These are phyloP conservation scores for Lepus timidus DNA, from an alignment of 2,113 vertebrate species.

Conservation along the genomic window DNA sequence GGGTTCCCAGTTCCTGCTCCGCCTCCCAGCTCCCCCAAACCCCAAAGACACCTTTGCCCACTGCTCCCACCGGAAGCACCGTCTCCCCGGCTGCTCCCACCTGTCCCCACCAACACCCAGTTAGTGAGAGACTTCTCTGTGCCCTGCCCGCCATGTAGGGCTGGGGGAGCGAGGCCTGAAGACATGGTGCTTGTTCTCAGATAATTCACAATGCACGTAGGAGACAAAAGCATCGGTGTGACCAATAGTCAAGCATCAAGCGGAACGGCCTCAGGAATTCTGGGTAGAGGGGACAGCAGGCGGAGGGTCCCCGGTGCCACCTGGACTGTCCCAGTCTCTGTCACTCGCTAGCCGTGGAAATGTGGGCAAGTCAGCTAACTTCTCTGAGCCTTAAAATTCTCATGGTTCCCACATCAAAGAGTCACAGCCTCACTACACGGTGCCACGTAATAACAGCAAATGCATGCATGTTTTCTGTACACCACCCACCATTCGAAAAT, in stretches of 20 bases:
- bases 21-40: not conserved
- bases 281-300: not conserved
- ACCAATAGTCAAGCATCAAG: not conserved
- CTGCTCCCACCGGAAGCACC: accelerated
- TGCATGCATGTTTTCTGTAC: not conserved
- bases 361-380: too few relatives aligned
- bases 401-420: not conserved
- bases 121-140: not conserved
- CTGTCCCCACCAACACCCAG: not conserved
- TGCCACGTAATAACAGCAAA: not conserved
- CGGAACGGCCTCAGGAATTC: not conserved
- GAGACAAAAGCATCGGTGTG: not conserved
- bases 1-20: not conserved
- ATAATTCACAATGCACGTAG: not conserved
- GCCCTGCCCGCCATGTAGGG: not conserved
- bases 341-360: not conserved
- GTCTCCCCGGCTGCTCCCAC: not conserved
- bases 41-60: too few relatives aligned
- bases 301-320: not conserved
- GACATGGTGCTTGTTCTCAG: not conserved
- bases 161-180: not conserved
- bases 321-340: accelerated
- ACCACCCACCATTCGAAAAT: not conserved
- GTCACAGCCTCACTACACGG: not conserved
- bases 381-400: not conserved